These are phyloP conservation scores for Drosophila murphyi DNA, from an alignment of 1,140 invertebrate genomes.

Conservation along the genomic window DNA sequence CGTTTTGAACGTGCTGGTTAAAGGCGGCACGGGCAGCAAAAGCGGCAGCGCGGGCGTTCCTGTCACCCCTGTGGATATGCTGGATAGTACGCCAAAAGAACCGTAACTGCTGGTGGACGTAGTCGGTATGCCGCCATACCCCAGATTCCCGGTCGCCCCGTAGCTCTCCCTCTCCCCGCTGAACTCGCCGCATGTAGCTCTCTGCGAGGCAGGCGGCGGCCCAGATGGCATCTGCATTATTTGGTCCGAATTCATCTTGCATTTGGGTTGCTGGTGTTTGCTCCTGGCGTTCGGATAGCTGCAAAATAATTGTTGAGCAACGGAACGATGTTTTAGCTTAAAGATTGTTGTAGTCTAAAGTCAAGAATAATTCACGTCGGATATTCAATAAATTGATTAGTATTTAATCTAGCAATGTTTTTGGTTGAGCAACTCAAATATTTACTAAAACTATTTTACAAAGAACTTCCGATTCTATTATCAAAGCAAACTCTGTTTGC, in stretches of 20 bases:
- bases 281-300: constrained; percentile 35
- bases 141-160: constrained; percentile 29
- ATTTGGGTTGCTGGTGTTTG: constrained; percentile 60
- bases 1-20: constrained; percentile 48
- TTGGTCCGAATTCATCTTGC: constrained; percentile 77
- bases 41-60: constrained; percentile 37
- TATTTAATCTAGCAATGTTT: no score
- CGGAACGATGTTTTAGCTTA: neutral
- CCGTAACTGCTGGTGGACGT: constrained; percentile 59
- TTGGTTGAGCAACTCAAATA: no score
- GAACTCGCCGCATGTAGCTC: constrained; percentile 51
- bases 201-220: constrained; percentile 66
- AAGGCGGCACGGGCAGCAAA: constrained; percentile 50
- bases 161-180: constrained; percentile 44
- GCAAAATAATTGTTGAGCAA: constrained; percentile 7
- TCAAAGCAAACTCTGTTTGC: no score
- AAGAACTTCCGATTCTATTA: no score
- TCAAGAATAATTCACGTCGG: no score
- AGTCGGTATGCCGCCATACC: constrained; percentile 37
- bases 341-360: no score
- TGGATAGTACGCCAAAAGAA: constrained; percentile 70
- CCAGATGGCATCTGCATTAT: constrained; percentile 64
- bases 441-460: no score
- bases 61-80: constrained; percentile 39
- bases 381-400: no score